phyloP scores from a whole-genome alignment of 53 echinoderm and acorn worm genomes.

The Crossaster papposus region DNA sequence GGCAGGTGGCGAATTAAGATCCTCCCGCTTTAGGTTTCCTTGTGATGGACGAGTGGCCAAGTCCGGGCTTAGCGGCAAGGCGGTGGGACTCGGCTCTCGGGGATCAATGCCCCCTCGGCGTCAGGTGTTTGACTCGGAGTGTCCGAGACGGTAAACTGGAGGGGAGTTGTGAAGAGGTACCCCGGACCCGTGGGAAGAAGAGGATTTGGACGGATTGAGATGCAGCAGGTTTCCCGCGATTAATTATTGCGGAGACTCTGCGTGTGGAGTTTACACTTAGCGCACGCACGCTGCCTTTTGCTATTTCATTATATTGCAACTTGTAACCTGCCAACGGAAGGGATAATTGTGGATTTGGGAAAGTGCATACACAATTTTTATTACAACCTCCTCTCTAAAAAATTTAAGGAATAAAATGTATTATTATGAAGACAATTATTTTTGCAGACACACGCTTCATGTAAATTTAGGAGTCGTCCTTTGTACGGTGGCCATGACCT shows the following conservation, averaged over 20 bases:
- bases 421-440: background rate
- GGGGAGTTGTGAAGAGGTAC: background rate
- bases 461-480: no score
- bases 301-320: background rate
- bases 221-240: slow-evolving; percentile 24
- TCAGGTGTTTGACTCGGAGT: slow-evolving; percentile 48
- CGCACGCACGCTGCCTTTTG: background rate
- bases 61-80: background rate
- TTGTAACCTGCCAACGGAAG: background rate
- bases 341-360: background rate
- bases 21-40: slow-evolving; percentile 39
- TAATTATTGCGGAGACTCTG: slow-evolving; percentile 25
- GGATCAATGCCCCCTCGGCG: background rate
- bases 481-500: no score
- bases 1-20: slow-evolving; percentile 44
- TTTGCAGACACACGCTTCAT: background rate
- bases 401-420: background rate
- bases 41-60: slow-evolving; percentile 30
- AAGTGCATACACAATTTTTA: slow-evolving; percentile 27
- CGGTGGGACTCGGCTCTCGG: slow-evolving; percentile 11
- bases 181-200: background rate
- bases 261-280: slow-evolving; percentile 19
- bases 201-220: slow-evolving; percentile 20
- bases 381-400: no score
- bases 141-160: background rate